Evolutionary conservation across 2,797 vertebrate genomes (phyloP), one percentile per base, ranked within the genome.

Genomic region (Tragelaphus oryx): DNA sequence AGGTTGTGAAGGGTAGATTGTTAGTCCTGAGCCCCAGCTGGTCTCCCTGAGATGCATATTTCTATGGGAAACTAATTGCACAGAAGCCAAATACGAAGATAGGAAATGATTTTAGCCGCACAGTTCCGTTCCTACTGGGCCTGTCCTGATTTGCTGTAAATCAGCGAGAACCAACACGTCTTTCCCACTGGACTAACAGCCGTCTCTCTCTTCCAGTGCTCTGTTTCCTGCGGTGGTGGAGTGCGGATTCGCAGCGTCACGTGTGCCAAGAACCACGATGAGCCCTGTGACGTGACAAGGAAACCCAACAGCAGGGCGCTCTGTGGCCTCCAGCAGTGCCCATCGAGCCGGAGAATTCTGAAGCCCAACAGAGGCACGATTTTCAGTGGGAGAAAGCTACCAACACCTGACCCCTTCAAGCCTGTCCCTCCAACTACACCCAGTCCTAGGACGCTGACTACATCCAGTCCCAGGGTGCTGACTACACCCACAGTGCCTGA

Each of bases 321-420:
- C 0, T 99, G 99, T 89, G 99, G 98, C 78, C 99, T 99, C 93
- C 99, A 99, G 97, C 99, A 99, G 83, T 99, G 99, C 97, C 99
- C 98, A 3, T 98, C 98, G 78, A 93, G 98, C 57, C 97, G 74
- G 97, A 98, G 97, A 97, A 97, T 86, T 62, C 93, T 98, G 97
- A 97, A 98, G 96, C 80, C 98, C 93, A 96, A 93, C 74, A 98
- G 93, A 96, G 97, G 96, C 78, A 97, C 79, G 76, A 93, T 96
- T 52, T 90, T 95, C 44, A 96, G 79, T 92, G 95, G 94, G 85
- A 98, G 98, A 88, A 95, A 92, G 84, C 96, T 26, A 89, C 71
- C 83, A 48, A 96, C 95, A 60, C 87, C 97, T n/a, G 26, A 52
- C 59, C 97, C 95, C 81, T 65, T 86, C 30, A 81, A 0, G 41